Conservation (phyloP, 2,797 vertebrate species). For the Tangara arthus region DNA sequence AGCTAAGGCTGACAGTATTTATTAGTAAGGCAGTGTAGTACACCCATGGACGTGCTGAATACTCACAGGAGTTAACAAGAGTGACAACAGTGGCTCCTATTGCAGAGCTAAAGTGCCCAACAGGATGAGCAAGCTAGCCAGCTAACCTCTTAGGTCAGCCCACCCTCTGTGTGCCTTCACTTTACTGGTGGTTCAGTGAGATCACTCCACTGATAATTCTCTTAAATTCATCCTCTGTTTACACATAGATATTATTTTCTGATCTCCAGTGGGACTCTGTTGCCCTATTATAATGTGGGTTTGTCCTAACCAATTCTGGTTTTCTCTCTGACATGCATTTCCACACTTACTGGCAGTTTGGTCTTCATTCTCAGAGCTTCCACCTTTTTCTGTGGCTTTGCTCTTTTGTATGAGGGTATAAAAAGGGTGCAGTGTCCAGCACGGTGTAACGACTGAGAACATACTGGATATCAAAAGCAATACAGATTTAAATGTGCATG, state of each 20-base stretch:
- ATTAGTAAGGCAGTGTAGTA: not conserved
- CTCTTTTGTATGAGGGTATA: not conserved
- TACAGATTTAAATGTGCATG: not conserved
- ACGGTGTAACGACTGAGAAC: not conserved
- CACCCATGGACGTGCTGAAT: not conserved
- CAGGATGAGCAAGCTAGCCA: not conserved
- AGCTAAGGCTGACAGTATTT: not conserved
- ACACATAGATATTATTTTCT: not conserved
- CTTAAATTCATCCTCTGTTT: not conserved
- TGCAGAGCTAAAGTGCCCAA: not conserved
- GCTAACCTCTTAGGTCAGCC: not conserved
- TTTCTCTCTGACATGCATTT: not conserved
- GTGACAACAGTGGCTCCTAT: not conserved
- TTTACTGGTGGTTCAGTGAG: not conserved
- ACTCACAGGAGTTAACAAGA: not conserved
- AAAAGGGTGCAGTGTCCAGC: not conserved
- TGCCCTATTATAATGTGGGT: not conserved
- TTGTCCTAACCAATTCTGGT: not conserved
- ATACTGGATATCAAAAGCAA: not conserved
- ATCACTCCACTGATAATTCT: not conserved
- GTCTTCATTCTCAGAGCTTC: slow-evolving; percentile 18
- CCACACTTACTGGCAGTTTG: not conserved
- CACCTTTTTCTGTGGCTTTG: slow-evolving; percentile 6
- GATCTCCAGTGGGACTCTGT: not conserved
- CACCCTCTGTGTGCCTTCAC: not conserved